Conservation (phyloP, 2,888 invertebrate genomes). For the Hipparchia semele region DNA sequence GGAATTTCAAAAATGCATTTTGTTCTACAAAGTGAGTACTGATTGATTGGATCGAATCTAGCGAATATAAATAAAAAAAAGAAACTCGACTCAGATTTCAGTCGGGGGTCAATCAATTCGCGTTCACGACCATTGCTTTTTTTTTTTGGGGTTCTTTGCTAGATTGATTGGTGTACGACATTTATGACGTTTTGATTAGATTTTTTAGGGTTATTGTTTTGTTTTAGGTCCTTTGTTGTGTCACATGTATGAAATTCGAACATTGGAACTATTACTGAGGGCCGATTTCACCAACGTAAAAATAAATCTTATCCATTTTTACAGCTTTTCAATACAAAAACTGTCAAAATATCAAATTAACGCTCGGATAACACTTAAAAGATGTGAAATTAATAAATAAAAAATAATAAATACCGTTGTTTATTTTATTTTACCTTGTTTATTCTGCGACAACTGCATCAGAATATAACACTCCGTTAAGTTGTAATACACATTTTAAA, state of each 20-base stretch:
- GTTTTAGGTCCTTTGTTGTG: neutral
- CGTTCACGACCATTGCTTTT: neutral
- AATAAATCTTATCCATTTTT: no score
- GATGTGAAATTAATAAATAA: no score
- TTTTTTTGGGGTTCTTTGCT: constrained; percentile 10
- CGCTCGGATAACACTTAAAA: no score
- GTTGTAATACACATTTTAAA: no score
- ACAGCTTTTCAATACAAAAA: no score
- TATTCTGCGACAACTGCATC: no score
- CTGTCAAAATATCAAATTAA: no score
- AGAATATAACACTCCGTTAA: no score
- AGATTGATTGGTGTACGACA: constrained; percentile 19
- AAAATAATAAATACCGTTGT: no score
- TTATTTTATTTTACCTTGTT: no score
- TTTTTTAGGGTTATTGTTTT: neutral
- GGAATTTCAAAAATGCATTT: neutral
- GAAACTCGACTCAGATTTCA: neutral
- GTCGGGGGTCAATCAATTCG: constrained; percentile 20
- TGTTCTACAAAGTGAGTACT: neutral
- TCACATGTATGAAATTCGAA: neutral
- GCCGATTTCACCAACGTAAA: no score
- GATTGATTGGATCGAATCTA: constrained; percentile 12
- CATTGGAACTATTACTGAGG: neutral
- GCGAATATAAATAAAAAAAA: constrained; percentile 9
- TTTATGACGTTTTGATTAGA: neutral